Evolutionary conservation across 1,140 invertebrate species (phyloP).

Genomic region (Megalopta genalis): DNA sequence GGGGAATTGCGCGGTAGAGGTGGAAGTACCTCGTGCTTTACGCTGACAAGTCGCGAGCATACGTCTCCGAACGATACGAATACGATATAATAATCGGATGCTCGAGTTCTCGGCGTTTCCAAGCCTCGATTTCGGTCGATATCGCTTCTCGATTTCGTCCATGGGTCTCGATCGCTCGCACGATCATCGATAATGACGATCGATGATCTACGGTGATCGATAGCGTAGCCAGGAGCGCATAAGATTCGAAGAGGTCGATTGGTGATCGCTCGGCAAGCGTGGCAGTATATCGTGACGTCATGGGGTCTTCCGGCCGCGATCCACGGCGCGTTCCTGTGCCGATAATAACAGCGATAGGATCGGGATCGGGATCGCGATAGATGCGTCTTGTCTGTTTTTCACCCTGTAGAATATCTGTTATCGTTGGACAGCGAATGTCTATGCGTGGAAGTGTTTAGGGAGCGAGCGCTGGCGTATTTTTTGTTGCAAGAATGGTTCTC

Average conservation of each 20-base stretch:
- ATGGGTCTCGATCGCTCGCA: constrained; percentile 50
- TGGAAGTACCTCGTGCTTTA: too few species aligned
- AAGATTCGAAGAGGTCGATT: constrained; percentile 63
- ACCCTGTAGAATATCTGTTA: too few species aligned
- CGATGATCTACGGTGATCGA: constrained; percentile 78
- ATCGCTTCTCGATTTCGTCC: constrained; percentile 5
- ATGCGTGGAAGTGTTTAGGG: too few species aligned
- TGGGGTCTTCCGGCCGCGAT: background rate
- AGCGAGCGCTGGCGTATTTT: too few species aligned
- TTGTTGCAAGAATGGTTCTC: too few species aligned
- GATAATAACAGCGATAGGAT: background rate
- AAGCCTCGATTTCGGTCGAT: background rate
- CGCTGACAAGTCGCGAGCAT: too few species aligned
- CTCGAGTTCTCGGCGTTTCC: background rate
- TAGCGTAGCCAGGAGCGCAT: constrained; percentile 72
- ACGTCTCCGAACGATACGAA: too few species aligned
- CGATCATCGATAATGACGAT: constrained; percentile 76
- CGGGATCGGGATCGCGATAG: background rate
- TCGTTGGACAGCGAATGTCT: too few species aligned
- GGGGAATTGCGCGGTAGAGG: too few species aligned
- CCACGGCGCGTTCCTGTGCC: background rate
- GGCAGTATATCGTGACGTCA: constrained; percentile 37
- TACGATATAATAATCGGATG: background rate
- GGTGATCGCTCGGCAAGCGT: constrained; percentile 15
- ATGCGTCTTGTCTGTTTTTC: too few species aligned